Evolutionary conservation across 2,888 invertebrate species (phyloP), one percentile per base, ranked within the genome.

Genomic region (Lumbricus terrestris): DNA sequence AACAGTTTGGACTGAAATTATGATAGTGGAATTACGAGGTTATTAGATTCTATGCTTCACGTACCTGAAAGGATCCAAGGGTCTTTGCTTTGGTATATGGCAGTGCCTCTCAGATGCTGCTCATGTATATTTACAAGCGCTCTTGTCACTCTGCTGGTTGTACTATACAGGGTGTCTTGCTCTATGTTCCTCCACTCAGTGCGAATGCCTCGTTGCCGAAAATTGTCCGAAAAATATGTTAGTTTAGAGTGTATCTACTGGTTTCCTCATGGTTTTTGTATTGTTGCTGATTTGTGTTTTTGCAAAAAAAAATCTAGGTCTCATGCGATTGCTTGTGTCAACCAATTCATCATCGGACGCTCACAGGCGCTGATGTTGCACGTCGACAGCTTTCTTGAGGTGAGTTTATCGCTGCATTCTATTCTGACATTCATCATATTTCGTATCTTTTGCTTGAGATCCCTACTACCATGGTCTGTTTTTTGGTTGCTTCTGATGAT

Each of bases 291-390:
- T 88, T 29, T 40, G 34, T n/a, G 34, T 69, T 35, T 34, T n/a
- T 20, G 23, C 88, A 16, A 5, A 18, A 33, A 69, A 15, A 2
- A 33, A 0, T 2, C 29, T 35, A 96, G 96, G 94, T 98, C 98
- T 90, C 98, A 99, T 96, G 99, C 99, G 23, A 97, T 99, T 94
- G 98, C 98, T 83, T 99, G 99, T 96, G 98, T 99, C 33, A 99
- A 99, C 96, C 98, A 98, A 94, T 99, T 99, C 94, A 98, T 99
- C 93, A 97, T 98, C 94, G 97, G 97, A 93, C 96, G 98, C 93
- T 97, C 98, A 83, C 98, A 98, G 95, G 98, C 98, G 13, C 96
- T 99, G 34, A 98, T 98, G 98, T 95, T 97, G 92, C 98, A 99
- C 94, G 98, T 99, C 94, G 98, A 99, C 95, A 96, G 97, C 89